phyloP scores from a whole-genome alignment of 1,140 invertebrate species.

The Zaprionus nigranus region DNA sequence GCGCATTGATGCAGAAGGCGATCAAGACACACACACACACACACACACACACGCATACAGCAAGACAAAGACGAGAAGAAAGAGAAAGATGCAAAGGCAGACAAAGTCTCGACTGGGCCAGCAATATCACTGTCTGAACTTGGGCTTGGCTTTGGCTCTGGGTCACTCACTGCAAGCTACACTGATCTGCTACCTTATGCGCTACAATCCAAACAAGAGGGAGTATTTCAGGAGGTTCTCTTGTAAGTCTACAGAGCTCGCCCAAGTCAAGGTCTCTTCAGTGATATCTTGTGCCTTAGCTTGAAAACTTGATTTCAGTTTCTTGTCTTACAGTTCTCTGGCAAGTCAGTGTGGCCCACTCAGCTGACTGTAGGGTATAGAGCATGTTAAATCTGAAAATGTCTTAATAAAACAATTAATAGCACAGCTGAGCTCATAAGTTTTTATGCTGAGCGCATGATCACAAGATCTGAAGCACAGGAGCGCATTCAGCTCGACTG shows the following conservation, averaged over 20 bases:
- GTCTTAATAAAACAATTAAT: slow-evolving; percentile 83
- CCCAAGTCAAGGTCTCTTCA: not conserved
- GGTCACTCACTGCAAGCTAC: slow-evolving; percentile 39
- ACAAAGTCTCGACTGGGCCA: slow-evolving; percentile 31
- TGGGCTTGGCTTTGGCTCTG: slow-evolving; percentile 43
- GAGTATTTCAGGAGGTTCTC: not conserved
- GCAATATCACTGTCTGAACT: slow-evolving; percentile 49
- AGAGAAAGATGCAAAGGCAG: not conserved
- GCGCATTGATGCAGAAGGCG: slow-evolving; percentile 54
- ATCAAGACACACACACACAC: slow-evolving; percentile 19
- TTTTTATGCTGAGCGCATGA: slow-evolving; percentile 66
- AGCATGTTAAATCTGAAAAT: slow-evolving; percentile 81
- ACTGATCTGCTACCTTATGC: slow-evolving; percentile 24
- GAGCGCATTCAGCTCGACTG: slow-evolving; percentile 41
- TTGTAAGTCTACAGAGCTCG: too few species aligned
- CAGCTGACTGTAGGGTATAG: slow-evolving; percentile 50
- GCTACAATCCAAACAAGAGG: not conserved
- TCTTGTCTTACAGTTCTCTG: not conserved
- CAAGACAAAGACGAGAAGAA: slow-evolving; percentile 7
- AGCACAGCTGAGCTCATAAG: slow-evolving; percentile 80
- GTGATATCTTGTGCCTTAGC: not conserved
- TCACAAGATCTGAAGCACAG: slow-evolving; percentile 46
- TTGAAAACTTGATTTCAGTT: not conserved
- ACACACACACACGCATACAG: not conserved
- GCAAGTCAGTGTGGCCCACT: slow-evolving; percentile 21